Conservation (phyloP, 2,113 vertebrate genomes). For the Craseonycteris thonglongyai region DNA sequence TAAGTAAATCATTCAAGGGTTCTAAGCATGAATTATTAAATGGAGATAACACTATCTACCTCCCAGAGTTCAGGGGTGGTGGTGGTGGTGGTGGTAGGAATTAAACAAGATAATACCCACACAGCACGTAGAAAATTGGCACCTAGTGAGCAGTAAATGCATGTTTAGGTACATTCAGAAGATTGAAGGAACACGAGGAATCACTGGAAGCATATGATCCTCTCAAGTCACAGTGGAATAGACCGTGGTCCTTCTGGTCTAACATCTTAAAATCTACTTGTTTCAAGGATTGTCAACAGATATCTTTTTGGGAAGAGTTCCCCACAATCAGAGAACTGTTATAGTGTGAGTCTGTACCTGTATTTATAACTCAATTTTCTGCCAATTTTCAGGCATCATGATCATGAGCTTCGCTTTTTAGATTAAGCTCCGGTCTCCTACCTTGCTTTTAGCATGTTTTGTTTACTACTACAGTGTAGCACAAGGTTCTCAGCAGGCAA, state of each 20-base stretch:
- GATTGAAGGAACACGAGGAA: not conserved
- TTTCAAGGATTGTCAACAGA: not conserved
- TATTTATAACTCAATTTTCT: not conserved
- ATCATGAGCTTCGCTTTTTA: not conserved
- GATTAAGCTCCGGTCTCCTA: not conserved
- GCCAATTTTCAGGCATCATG: not conserved
- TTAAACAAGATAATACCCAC: not conserved
- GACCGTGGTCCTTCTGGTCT: not conserved
- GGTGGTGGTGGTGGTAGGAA: too few species aligned
- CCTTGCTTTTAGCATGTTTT: not conserved
- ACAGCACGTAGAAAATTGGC: not conserved
- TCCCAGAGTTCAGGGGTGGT: not conserved
- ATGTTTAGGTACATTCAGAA: not conserved
- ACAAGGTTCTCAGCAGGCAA: accelerated
- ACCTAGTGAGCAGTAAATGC: not conserved
- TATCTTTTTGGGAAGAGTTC: not conserved
- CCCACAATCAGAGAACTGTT: not conserved
- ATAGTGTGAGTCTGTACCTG: not conserved
- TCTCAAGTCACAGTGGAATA: not conserved
- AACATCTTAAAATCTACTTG: not conserved
- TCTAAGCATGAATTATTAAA: not conserved
- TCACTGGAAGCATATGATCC: too few species aligned
- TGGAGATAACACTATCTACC: not conserved
- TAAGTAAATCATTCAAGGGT: not conserved
- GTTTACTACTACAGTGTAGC: accelerated